Conservation (phyloP, 1,140 invertebrate genomes). For the Formica selysi region DNA sequence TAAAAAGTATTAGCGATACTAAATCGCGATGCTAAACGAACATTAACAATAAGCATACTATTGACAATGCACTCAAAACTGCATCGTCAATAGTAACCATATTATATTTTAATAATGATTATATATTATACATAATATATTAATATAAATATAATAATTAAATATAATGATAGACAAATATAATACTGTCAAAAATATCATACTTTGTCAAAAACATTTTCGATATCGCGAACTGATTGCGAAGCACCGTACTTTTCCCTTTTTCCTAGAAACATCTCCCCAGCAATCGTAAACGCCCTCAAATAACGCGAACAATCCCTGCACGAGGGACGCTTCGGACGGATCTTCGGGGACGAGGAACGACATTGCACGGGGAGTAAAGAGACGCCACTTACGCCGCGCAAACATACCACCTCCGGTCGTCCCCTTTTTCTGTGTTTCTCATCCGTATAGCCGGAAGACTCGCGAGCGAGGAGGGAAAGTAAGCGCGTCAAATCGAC, state of each 20-base stretch:
- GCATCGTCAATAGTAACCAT: neutral
- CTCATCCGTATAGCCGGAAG: slow-evolving; percentile 59
- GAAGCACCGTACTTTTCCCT: slow-evolving; percentile 17
- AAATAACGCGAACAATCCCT: slow-evolving; percentile 75
- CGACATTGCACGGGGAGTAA: slow-evolving; percentile 75
- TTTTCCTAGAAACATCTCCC: neutral
- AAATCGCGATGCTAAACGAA: neutral
- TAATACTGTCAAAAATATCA: neutral
- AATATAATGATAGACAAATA: too few relatives aligned
- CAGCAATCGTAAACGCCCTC: slow-evolving; percentile 66
- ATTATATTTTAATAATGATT: too few relatives aligned
- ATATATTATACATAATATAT: too few relatives aligned
- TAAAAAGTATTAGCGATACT: neutral
- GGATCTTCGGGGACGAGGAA: slow-evolving; percentile 63
- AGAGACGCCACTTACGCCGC: slow-evolving; percentile 82
- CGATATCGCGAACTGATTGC: neutral
- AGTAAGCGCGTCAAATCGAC: slow-evolving; percentile 61
- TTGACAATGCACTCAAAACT: neutral
- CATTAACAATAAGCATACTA: neutral
- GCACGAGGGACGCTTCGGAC: slow-evolving; percentile 55
- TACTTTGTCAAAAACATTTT: slow-evolving; percentile 12
- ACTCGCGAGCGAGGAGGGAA: slow-evolving; percentile 55
- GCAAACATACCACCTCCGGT: slow-evolving; percentile 79
- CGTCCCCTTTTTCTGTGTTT: slow-evolving; percentile 55
- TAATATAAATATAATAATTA: too few relatives aligned